phyloP scores from a whole-genome alignment of 2,113 vertebrate species.

The Channa maculata region DNA sequence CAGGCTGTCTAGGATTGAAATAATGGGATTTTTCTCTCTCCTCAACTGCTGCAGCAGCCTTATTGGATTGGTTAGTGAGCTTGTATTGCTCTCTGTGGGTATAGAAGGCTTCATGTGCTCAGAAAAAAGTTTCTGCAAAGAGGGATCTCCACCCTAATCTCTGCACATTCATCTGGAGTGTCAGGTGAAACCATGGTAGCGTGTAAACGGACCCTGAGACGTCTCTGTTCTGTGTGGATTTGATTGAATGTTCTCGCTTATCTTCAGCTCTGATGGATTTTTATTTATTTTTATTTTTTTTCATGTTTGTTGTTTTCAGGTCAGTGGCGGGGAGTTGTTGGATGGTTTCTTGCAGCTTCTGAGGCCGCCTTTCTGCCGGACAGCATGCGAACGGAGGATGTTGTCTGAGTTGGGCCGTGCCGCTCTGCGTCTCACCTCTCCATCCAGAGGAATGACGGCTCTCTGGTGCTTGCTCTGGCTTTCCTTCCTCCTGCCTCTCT shows the following conservation, averaged over 20 bases:
- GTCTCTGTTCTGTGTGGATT: background rate
- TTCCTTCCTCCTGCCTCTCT: conserved; percentile 72
- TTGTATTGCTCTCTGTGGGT: accelerated
- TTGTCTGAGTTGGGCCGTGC: conserved; percentile 77
- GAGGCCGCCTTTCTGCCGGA: conserved; percentile 45
- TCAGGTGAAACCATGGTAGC: conserved; percentile 30
- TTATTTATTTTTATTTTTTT: too few relatives aligned
- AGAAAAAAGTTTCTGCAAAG: background rate
- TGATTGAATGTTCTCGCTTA: too few relatives aligned
- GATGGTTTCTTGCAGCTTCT: conserved; percentile 35
- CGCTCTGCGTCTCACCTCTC: conserved; percentile 58
- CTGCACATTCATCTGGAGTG: conserved; percentile 60
- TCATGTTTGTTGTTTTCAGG: conserved; percentile 33
- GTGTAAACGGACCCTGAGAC: conserved; percentile 8
- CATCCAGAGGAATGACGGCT: conserved; percentile 82
- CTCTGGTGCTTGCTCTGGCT: conserved; percentile 82
- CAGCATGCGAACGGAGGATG: conserved; percentile 76
- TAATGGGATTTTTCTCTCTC: background rate
- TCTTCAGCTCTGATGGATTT: background rate
- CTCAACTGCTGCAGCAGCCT: background rate
- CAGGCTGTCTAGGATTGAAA: conserved; percentile 4
- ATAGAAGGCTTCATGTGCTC: background rate
- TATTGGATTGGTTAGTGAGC: conserved; percentile 6
- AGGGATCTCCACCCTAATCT: too few relatives aligned
- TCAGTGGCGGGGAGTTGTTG: background rate